Conservation (phyloP, 2,797 vertebrate genomes). For the Anas capensis region DNA sequence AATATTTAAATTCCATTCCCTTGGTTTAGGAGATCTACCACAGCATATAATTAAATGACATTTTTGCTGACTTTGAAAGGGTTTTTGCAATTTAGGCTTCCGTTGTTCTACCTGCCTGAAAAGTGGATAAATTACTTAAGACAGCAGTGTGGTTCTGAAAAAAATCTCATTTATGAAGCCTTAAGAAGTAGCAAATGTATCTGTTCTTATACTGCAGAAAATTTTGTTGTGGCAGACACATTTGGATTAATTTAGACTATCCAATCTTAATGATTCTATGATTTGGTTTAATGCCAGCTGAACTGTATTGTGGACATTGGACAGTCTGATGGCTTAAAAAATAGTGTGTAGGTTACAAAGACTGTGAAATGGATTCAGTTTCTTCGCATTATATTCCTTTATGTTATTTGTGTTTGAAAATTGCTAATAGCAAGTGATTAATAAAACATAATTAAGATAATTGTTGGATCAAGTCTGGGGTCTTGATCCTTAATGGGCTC, state of each 20-base stretch:
- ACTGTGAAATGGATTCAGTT: neutral
- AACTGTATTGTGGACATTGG: accelerated
- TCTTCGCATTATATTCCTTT: neutral
- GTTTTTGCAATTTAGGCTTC: neutral
- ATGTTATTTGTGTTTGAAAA: neutral
- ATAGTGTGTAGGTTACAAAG: neutral
- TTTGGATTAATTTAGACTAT: neutral
- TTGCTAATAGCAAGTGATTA: neutral
- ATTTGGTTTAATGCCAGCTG: constrained; percentile 1
- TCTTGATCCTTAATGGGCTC: neutral
- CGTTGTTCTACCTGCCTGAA: neutral
- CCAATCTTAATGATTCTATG: too few species aligned
- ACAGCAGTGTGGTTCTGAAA: neutral
- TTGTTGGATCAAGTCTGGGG: neutral
- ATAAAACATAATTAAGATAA: neutral
- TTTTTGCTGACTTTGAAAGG: neutral
- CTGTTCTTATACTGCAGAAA: neutral
- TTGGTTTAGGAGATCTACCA: neutral
- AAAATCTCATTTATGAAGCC: neutral
- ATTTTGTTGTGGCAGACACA: neutral
- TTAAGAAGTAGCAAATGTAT: neutral
- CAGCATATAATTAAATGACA: neutral
- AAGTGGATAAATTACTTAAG: neutral
- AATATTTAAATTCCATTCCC: neutral
- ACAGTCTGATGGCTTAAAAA: too few species aligned